phyloP scores from a whole-genome alignment of 2,113 vertebrate genomes.

The Austrofundulus limnaeus region DNA sequence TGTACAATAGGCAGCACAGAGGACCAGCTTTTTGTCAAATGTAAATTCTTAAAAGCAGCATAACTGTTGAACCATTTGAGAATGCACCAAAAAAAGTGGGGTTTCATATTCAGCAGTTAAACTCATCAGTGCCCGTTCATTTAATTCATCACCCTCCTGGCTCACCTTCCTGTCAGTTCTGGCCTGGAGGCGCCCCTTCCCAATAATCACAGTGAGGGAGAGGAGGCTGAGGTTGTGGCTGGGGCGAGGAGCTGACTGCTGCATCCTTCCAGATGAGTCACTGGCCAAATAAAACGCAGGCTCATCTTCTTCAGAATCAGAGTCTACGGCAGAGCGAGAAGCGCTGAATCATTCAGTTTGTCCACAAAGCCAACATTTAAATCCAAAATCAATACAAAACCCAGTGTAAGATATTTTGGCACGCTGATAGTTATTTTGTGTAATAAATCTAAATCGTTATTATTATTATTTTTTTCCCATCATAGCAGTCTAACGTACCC shows the following conservation, averaged over 20 bases:
- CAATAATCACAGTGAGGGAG: slow-evolving; percentile 82
- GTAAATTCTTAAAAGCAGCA: neutral
- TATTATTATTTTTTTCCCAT: neutral
- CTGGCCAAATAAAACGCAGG: slow-evolving; percentile 79
- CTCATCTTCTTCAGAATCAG: slow-evolving; percentile 90
- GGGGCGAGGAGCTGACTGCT: slow-evolving; percentile 47
- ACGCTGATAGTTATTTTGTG: neutral
- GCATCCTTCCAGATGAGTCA: slow-evolving; percentile 56
- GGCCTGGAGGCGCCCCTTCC: slow-evolving; percentile 84
- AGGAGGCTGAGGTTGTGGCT: slow-evolving; percentile 81
- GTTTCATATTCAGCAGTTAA: slow-evolving; percentile 5
- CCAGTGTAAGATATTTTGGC: slow-evolving; percentile 1
- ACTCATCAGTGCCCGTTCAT: slow-evolving; percentile 7
- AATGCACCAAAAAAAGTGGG: neutral
- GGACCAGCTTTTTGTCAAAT: neutral
- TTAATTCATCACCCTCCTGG: neutral
- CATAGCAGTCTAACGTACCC: slow-evolving; percentile 71
- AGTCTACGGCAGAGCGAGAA: slow-evolving; percentile 72
- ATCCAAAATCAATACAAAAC: slow-evolving; percentile 19
- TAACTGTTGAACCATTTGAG: neutral
- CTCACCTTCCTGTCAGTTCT: slow-evolving; percentile 87
- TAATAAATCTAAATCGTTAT: neutral
- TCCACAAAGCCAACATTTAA: neutral
- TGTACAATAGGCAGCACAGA: neutral
- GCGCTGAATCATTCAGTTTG: neutral